phyloP scores from a whole-genome alignment of 1,140 invertebrate genomes.

The Chrysopa pallens region DNA sequence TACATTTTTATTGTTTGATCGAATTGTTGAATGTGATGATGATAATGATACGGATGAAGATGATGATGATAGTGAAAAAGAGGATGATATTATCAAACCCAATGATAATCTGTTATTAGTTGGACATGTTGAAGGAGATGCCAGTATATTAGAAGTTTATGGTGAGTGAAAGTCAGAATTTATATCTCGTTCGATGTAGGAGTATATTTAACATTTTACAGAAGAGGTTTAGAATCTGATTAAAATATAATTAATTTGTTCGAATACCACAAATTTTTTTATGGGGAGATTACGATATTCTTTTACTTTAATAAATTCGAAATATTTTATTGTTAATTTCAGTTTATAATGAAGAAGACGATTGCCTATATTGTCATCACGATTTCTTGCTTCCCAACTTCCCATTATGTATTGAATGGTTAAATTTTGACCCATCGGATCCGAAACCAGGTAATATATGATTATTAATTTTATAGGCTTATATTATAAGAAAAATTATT shows the following conservation, averaged over 20 bases:
- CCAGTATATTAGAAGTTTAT: conserved; percentile 72
- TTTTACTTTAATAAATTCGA: too few species aligned
- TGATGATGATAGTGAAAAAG: conserved; percentile 67
- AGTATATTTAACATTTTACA: background rate
- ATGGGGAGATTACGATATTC: too few species aligned
- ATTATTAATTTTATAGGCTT: background rate
- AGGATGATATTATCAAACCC: conserved; percentile 79
- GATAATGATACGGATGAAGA: conserved; percentile 40
- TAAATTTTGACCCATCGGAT: conserved; percentile 61
- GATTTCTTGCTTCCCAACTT: conserved; percentile 75
- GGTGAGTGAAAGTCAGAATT: conserved; percentile 35
- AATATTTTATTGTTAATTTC: conserved; percentile 17
- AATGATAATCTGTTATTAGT: conserved; percentile 80
- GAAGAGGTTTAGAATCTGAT: background rate
- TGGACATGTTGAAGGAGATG: conserved; percentile 73
- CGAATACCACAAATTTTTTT: background rate
- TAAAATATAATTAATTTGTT: conserved; percentile 1
- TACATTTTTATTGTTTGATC: conserved; percentile 22
- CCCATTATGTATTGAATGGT: conserved; percentile 83
- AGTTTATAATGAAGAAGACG: conserved; percentile 83
- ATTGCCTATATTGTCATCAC: conserved; percentile 83
- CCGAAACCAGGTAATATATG: conserved; percentile 32
- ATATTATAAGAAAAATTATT: background rate
- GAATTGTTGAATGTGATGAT: conserved; percentile 29
- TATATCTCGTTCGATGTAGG: conserved; percentile 3